Base-by-base conservation (phyloP, 1,140 invertebrate genomes). In the Atta texana region DNA sequence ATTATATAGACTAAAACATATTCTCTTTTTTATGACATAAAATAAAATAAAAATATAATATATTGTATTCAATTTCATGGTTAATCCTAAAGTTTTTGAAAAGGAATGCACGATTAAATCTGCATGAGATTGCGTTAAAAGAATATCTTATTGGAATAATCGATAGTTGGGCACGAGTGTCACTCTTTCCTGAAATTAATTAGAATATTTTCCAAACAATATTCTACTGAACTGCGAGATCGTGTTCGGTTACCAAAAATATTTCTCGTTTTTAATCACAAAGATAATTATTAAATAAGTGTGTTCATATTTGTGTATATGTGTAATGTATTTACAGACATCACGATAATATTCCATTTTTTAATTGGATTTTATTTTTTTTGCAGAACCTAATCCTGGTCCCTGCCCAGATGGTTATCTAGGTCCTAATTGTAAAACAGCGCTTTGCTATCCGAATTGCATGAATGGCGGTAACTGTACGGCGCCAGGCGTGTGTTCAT, bases 381-480 rank as follows among this genome's bases (percentile, higher is more conserved):
- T 92, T 95, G 49, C 94, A 98, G 98, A 97, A 91, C 97, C 98
- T 28, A 98, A 98, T 96, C 97, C 98, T 69, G 98, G 98, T 94
- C 97, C 98, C 89, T 99, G 98, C 94, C 97, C 97, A 24, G 97
- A 98, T 92, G 98, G 98, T 18, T 98, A 98, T 92, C 97, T 98
- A 96, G 98, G 98, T 10, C 95, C 97, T 86, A 97, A 98, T 93
- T 99, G 98, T 90, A 96, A 97, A 91, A 98, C 97, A 86, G 98
- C 98, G 28, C 95, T 99, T 5, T 99, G 98, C 92, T 99, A 98
- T 96, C 98, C 98, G 55, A 97, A 98, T 92, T 99, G 98, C 92
- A 97, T 98, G 96, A 98, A 99, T 94, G 98, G 98, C 3, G 98
- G 98, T 1, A 98, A 97, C 92, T 99, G 98, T 93, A 98, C 98